Percentiles rank a stretch among this genome's conserved stretches.
Conservation (phyloP, 2,888 invertebrate species). For the Mythimna vitellina region DNA sequence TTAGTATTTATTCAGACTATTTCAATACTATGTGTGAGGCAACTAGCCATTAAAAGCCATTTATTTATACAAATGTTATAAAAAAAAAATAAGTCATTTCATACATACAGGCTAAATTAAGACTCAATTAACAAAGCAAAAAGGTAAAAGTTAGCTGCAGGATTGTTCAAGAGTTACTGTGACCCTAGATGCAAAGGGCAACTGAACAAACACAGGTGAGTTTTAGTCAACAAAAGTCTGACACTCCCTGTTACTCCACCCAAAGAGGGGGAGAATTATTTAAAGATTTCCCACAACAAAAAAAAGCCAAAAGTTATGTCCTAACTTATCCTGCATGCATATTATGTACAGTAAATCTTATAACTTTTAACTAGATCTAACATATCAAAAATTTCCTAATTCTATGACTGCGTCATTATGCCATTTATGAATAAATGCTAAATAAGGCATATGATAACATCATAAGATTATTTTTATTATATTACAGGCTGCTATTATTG, state of each 20-base stretch:
- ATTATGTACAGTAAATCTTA: constrained; percentile 45
- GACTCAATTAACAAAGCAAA: constrained; percentile 1
- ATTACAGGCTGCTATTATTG: constrained; percentile 62
- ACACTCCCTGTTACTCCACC: too few relatives aligned
- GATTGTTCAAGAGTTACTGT: too few relatives aligned
- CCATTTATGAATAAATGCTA: constrained; percentile 65
- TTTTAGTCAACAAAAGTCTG: too few relatives aligned
- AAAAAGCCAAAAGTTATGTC: not conserved
- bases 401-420: constrained; percentile 58
- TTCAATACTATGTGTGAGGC: constrained; percentile 42
- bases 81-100: constrained; percentile 45
- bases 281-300: not conserved
- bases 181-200: too few relatives aligned
- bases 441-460: constrained; percentile 64
- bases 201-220: too few relatives aligned
- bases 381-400: constrained; percentile 47
- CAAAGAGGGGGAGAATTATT: not conserved
- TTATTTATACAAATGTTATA: constrained; percentile 47
- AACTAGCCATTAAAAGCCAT: constrained; percentile 42
- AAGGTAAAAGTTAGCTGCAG: not conserved
- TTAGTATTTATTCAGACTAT: constrained; percentile 48
- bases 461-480: constrained; percentile 64
- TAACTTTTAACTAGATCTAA: constrained; percentile 40
- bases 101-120: constrained; percentile 45
- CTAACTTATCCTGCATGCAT: constrained; percentile 33